phyloP scores from a whole-genome alignment of 2,113 vertebrate species.

The Bubo blakistoni region DNA sequence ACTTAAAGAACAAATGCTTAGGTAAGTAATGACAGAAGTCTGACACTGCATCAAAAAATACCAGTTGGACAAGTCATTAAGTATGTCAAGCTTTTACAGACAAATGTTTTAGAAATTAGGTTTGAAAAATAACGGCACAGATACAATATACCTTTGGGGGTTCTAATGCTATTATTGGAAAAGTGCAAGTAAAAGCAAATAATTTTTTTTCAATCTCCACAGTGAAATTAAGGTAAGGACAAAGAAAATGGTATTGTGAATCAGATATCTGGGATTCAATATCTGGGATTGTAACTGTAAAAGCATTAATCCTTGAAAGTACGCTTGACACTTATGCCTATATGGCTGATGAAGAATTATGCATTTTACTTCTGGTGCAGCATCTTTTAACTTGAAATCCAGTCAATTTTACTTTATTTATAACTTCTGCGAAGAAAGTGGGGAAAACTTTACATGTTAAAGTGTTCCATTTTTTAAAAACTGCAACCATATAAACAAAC shows the following conservation, averaged over 20 bases:
- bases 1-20: not conserved
- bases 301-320: not conserved
- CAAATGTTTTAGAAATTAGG: not conserved
- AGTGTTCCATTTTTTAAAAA: not conserved
- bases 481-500: not conserved
- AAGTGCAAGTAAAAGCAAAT: not conserved
- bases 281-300: not conserved
- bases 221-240: not conserved
- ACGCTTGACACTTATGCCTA: not conserved
- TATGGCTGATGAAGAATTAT: not conserved
- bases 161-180: not conserved
- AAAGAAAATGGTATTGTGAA: not conserved
- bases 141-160: not conserved
- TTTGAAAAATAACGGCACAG: not conserved
- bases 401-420: not conserved
- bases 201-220: fast-evolving
- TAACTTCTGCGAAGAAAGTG: not conserved
- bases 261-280: not conserved
- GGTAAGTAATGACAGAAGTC: not conserved
- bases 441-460: not conserved
- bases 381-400: not conserved
- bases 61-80: not conserved
- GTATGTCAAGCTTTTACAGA: not conserved
- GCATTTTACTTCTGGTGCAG: not conserved
- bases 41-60: not conserved